Evolutionary conservation across 2,888 invertebrate genomes (phyloP), one percentile per base, ranked within the genome.

Genomic region (Phyto melanocephala): DNA sequence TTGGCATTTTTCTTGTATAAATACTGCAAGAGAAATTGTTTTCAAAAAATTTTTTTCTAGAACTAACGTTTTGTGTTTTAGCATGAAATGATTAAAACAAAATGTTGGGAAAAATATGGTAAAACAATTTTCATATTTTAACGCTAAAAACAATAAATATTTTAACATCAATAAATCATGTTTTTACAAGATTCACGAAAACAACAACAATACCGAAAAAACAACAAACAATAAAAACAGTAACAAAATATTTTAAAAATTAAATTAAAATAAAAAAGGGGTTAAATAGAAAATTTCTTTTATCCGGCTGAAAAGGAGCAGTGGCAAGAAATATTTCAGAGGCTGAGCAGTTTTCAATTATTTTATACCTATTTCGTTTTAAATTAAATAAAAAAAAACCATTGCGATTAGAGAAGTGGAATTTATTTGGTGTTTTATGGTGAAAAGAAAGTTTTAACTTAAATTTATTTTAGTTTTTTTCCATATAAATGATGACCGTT

Each of bases 121-220:
- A 82, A 82, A 82, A 79, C 82, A 76, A 82, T 79, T 82, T 82
- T 75, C 82, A 79, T 79, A 82, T 82, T 82, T 82, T 79, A 82
- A 82, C 79, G 82, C 79, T 82, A 71, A 87, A 88, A 89, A 89
- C 88, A 88, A 88, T 88, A 90, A 88, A 90, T 88, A 90, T 89
- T 90, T 88, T 85, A 87, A 87, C 88, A 88, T 88, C 89, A 90
- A 89, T 89, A 89, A 89, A 89, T 89, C 89, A 89, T 88, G 87
- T 89, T 87, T 85, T 85, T 85, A 71, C 78, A 72, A 78, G 62
- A 81, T 76, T 62, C 47, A 77, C 37, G 13, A 45, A 47, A 65
- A 52, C 10, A 60, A 54, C 47, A 20, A 56, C 78, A 75, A 45
- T n/a, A 35, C 15, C 15, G 35, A n/a, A n/a, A 67, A 40, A 74